Evolutionary conservation across 1,140 invertebrate genomes (phyloP), one percentile per base, ranked within the genome.

Genomic region (Yoshiicerus persimilis): DNA sequence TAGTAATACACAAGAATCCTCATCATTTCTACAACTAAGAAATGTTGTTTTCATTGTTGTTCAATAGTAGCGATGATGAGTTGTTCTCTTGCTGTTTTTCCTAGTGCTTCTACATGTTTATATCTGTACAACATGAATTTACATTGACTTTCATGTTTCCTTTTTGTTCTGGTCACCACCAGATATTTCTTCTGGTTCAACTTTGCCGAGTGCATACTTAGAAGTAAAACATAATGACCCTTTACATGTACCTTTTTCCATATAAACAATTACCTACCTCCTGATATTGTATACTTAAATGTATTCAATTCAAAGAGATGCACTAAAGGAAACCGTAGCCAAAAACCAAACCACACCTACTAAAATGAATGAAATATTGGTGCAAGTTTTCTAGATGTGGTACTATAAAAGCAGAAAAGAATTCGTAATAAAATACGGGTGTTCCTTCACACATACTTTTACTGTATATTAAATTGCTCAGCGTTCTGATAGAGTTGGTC

Each of bases 331-430:
- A 80, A 23, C 32, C 34, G 75, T 36, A 80, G 75, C 75, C 75
- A 80, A 80, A 27, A 70, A 70, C 23, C 64, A 30, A n/a, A 80
- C 75, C 75, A 36, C 34, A 80, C 32, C 66, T 80, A n/a, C n/a
- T n/a, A 80, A n/a, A 36, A 80, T 80, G 75, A 80, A 80, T 80
- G 75, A 38, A 80, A 80, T 80, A 80, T 80, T 34, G 75, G 13
- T 80, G 47, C 47, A 56, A 56, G 47, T n/a, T 56, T 16, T 56
- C 13, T 56, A 56, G 47, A 56, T 56, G 75, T 80, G 16, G 25
- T 13, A 10, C 9, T 66, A 23, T 23, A 66, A 32, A 20, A 77
- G 10, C 70, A n/a, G 34, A 80, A 34, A 80, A 38, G 30, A 80
- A 80, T 70, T 11, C 27, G 13, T 70, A 30, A 16, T 70, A 70